Conservation (phyloP, 2,113 vertebrate genomes). For the Pelodiscus sinensis region DNA sequence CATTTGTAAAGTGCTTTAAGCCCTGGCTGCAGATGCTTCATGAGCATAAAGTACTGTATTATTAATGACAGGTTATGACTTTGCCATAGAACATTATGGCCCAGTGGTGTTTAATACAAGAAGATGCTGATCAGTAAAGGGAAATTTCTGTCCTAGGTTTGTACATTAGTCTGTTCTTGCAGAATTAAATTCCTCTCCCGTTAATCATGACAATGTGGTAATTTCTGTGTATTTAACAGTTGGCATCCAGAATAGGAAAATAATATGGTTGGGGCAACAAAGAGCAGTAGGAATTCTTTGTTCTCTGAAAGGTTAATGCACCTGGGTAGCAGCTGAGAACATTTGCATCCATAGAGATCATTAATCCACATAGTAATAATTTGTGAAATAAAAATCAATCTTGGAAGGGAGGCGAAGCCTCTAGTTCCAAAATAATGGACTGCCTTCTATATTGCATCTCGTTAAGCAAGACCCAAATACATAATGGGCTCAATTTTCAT, state of each 20-base stretch:
- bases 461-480: conserved; percentile 78
- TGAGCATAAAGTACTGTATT: neutral
- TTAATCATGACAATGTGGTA: neutral
- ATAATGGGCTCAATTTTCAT: conserved; percentile 75
- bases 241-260: conserved; percentile 28
- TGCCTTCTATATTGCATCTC: conserved; percentile 66
- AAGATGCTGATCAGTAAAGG: neutral
- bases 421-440: conserved; percentile 74
- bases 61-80: neutral
- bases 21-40: neutral
- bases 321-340: conserved; percentile 67
- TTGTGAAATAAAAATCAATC: conserved; percentile 79
- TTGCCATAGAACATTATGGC: neutral
- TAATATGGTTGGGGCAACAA: conserved; percentile 44
- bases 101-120: neutral
- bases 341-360: conserved; percentile 71
- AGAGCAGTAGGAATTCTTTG: conserved; percentile 56
- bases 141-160: neutral
- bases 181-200: neutral
- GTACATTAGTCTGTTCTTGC: fast-evolving
- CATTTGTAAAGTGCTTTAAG: neutral
- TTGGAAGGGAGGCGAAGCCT: conserved; percentile 72
- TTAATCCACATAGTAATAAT: conserved; percentile 78
- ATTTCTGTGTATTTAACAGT: neutral
- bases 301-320: conserved; percentile 73